These are phyloP conservation scores for Lamellibrachia luymesi DNA, from an alignment of 1,140 invertebrate genomes.

Conservation along the genomic window DNA sequence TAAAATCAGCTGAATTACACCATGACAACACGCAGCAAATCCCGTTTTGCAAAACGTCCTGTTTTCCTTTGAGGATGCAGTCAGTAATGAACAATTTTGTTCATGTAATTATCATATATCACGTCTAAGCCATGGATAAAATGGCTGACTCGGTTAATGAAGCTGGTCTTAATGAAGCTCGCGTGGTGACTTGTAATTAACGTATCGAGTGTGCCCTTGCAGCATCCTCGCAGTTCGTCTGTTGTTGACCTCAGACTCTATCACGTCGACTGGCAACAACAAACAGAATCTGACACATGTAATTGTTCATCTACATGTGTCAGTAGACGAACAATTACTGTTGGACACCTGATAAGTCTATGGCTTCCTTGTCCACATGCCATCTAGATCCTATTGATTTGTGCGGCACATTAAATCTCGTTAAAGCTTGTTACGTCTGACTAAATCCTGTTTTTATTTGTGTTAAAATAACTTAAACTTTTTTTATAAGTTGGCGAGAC, in stretches of 20 bases:
- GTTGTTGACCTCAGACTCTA: neutral
- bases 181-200: neutral
- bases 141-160: no score
- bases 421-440: neutral
- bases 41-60: no score
- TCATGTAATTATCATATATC: no score
- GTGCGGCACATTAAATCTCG: neutral
- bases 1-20: no score
- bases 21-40: no score
- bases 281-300: no score
- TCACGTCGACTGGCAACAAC: neutral
- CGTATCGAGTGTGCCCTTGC: neutral
- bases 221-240: neutral
- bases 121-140: no score
- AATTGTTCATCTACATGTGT: no score
- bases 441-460: neutral
- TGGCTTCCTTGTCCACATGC: neutral
- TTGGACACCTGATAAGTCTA: neutral
- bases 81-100: no score
- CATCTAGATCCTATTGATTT: neutral
- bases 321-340: no score
- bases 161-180: neutral
- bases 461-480: neutral
- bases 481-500: no score
- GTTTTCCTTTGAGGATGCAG: no score